phyloP scores from a whole-genome alignment of 2,113 vertebrate genomes.

The Parus major region DNA sequence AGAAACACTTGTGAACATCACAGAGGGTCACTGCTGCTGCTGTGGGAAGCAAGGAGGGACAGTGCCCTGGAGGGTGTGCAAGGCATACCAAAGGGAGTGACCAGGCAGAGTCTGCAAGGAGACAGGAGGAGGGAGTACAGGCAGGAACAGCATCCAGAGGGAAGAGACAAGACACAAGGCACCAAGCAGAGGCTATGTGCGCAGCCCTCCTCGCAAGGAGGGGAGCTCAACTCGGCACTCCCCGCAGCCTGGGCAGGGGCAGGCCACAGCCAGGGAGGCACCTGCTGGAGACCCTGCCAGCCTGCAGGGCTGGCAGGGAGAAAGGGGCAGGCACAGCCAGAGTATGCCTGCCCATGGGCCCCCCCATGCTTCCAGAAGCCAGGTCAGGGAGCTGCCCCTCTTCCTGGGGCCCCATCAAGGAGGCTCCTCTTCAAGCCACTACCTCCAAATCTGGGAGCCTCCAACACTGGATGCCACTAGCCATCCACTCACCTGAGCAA shows the following conservation, averaged over 20 bases:
- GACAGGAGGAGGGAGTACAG: not conserved
- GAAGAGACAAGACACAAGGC: constrained; percentile 33
- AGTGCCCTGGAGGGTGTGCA: not conserved
- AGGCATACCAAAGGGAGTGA: not conserved
- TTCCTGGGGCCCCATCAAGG: not conserved
- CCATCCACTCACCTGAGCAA: not conserved
- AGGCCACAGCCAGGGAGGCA: not conserved
- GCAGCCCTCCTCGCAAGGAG: not conserved
- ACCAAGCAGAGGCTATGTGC: not conserved
- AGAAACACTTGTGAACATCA: not conserved
- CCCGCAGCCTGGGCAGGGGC: not conserved
- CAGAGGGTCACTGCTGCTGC: not conserved
- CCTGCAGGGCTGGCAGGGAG: not conserved
- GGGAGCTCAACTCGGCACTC: not conserved
- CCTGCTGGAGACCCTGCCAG: not conserved
- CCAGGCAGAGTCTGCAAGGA: not conserved
- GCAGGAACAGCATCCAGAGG: constrained; percentile 23
- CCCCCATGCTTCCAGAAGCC: accelerated
- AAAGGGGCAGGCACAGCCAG: not conserved
- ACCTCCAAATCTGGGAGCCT: not conserved
- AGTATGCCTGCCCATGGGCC: accelerated
- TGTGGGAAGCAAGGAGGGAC: not conserved
- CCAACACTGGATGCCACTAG: not conserved
- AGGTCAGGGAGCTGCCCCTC: not conserved
- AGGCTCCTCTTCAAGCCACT: not conserved